Evolutionary conservation across 2,888 invertebrate species (phyloP).

Genomic region (Morpho helenor): DNA sequence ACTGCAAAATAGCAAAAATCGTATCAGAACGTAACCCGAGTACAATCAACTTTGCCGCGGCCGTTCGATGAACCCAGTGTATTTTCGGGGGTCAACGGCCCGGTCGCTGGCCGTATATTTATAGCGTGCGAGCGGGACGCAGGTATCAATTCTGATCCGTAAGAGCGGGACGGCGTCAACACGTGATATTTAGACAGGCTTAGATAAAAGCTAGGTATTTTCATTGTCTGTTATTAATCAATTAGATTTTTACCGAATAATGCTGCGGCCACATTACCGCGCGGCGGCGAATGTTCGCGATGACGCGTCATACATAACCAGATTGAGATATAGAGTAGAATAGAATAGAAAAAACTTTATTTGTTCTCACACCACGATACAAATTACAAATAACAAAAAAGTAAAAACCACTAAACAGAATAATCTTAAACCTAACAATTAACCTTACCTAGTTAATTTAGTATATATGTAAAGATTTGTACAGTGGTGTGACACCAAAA

Average conservation of each 20-base stretch:
- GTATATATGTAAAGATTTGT: too few species aligned
- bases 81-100: conserved; percentile 62
- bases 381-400: too few species aligned
- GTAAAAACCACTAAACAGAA: too few species aligned
- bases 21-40: conserved; percentile 21
- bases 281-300: too few species aligned
- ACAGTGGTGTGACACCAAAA: too few species aligned
- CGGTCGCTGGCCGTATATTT: conserved; percentile 52
- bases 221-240: conserved; percentile 37
- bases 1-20: conserved; percentile 27
- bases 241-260: conserved; percentile 22
- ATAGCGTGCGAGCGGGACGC: conserved; percentile 32
- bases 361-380: too few species aligned
- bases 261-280: too few species aligned
- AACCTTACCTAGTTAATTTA: too few species aligned
- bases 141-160: conserved; percentile 15
- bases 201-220: conserved; percentile 33
- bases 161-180: conserved; percentile 30
- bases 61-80: conserved; percentile 58
- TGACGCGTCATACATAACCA: too few species aligned
- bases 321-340: too few species aligned
- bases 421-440: too few species aligned
- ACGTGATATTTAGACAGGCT: conserved; percentile 39
- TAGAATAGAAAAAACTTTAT: too few species aligned
- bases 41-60: conserved; percentile 49